Evolutionary conservation across 2,797 vertebrate genomes (phyloP).

Genomic region (Pelobates cultripes): DNA sequence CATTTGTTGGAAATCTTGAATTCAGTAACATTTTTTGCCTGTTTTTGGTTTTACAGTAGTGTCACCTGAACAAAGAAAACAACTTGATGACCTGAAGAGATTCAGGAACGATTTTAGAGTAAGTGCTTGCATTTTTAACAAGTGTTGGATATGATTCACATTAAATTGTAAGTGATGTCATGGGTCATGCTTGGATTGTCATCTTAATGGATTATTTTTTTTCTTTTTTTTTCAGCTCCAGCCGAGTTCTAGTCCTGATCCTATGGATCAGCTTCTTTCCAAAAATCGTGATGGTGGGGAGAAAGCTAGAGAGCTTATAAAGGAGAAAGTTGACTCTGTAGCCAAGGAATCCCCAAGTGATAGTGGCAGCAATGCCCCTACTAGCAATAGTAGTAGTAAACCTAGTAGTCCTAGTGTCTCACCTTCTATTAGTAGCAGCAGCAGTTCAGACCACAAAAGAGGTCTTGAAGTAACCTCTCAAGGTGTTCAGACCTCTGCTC

Average conservation of each 20-base stretch:
- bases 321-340: slow-evolving; percentile 82
- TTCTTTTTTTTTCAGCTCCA: slow-evolving; percentile 81
- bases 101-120: slow-evolving; percentile 99
- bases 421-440: slow-evolving; percentile 74
- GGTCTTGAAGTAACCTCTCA: slow-evolving; percentile 94
- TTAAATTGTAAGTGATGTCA: background rate
- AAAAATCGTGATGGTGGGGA: slow-evolving; percentile 87
- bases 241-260: slow-evolving; percentile 87
- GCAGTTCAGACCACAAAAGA: slow-evolving; percentile 83
- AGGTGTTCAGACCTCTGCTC: slow-evolving; percentile 91
- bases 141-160: background rate
- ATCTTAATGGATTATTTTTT: background rate
- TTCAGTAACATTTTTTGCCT: background rate
- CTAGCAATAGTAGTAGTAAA: slow-evolving; percentile 67
- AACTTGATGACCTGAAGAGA: slow-evolving; percentile 98
- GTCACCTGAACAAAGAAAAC: slow-evolving; percentile 94
- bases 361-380: slow-evolving; percentile 69
- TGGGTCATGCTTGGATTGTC: background rate
- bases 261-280: slow-evolving; percentile 86
- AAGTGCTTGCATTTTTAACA: slow-evolving; percentile 67
- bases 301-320: slow-evolving; percentile 87
- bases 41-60: slow-evolving; percentile 76
- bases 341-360: slow-evolving; percentile 75
- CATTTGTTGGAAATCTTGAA: too few species aligned
- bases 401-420: slow-evolving; percentile 90